Conservation (phyloP, 30 jellyfish, hydroid and myxozoan species). For the Aurelia sp. region DNA sequence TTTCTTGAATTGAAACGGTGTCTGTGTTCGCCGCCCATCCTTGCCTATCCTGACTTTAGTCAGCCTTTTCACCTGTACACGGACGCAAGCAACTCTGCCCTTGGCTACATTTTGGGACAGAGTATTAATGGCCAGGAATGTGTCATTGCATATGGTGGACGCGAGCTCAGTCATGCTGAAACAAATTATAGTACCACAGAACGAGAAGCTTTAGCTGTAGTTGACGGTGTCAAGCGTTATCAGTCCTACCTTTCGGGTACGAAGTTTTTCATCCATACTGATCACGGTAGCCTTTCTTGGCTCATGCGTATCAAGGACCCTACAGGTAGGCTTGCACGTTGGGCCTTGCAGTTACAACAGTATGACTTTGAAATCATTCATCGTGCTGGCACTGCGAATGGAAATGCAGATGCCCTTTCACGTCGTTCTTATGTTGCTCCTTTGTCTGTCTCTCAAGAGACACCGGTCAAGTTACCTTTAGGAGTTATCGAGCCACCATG, state of each 20-base stretch:
- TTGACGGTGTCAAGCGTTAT: constrained; percentile 48
- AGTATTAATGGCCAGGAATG: constrained; percentile 12
- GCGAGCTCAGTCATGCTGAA: constrained; percentile 43
- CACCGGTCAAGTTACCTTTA: not conserved
- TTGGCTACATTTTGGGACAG: constrained; percentile 59
- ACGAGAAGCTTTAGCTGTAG: constrained; percentile 65
- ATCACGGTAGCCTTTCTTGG: constrained; percentile 43
- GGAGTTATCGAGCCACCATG: not conserved
- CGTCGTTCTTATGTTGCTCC: constrained; percentile 33
- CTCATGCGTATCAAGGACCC: constrained; percentile 50
- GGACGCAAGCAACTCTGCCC: constrained; percentile 62
- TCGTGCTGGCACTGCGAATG: constrained; percentile 40
- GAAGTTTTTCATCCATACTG: constrained; percentile 4
- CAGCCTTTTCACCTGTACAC: constrained; percentile 44
- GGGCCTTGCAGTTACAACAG: constrained; percentile 60
- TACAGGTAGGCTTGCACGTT: constrained; percentile 58
- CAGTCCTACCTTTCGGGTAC: constrained; percentile 28
- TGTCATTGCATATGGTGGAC: constrained; percentile 54
- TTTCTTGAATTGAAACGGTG: constrained; percentile 11
- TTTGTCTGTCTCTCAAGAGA: not conserved
- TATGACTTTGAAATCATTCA: constrained; percentile 58
- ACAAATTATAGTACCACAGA: constrained; percentile 51
- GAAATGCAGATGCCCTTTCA: not conserved
- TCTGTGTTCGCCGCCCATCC: constrained; percentile 54
- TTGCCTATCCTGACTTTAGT: constrained; percentile 44